Conservation (phyloP, 2,888 invertebrate species). For the Philaethria dido region DNA sequence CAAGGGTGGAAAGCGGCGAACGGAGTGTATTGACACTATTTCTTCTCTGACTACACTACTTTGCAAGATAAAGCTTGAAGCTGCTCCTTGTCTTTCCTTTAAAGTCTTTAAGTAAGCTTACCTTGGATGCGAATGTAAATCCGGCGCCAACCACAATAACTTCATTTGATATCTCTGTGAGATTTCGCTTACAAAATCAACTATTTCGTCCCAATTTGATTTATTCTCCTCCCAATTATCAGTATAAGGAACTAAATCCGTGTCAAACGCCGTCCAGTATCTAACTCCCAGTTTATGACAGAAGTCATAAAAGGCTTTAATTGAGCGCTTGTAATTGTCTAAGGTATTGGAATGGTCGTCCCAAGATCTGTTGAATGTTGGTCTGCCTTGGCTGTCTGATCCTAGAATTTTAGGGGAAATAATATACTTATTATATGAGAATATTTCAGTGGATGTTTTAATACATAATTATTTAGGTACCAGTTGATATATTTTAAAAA, state of each 20-base stretch:
- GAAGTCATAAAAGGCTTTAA: constrained; percentile 86
- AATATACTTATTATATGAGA: too few species aligned
- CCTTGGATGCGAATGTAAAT: constrained; percentile 85
- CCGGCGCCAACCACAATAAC: constrained; percentile 86
- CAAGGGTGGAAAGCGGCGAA: too few species aligned
- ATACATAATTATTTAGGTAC: too few species aligned
- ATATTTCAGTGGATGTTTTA: too few species aligned
- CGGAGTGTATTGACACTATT: too few species aligned
- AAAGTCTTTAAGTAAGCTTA: constrained; percentile 49
- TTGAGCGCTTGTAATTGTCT: constrained; percentile 83
- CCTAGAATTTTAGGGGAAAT: constrained; percentile 49
- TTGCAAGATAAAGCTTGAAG: too few species aligned
- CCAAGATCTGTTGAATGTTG: constrained; percentile 77
- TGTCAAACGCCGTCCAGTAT: constrained; percentile 86
- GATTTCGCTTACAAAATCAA: constrained; percentile 82
- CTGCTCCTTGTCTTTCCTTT: too few species aligned
- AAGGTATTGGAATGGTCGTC: constrained; percentile 82
- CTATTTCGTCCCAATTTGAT: constrained; percentile 82
- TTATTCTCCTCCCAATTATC: constrained; percentile 82
- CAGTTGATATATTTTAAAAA: too few species aligned
- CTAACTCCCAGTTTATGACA: constrained; percentile 85
- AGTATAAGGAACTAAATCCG: constrained; percentile 83
- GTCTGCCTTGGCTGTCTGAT: constrained; percentile 70
- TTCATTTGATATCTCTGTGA: constrained; percentile 82
- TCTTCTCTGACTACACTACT: too few species aligned